Evolutionary conservation across 2,888 invertebrate genomes (phyloP), one percentile per base, ranked within the genome.

Genomic region (Cataglyphis cursor): DNA sequence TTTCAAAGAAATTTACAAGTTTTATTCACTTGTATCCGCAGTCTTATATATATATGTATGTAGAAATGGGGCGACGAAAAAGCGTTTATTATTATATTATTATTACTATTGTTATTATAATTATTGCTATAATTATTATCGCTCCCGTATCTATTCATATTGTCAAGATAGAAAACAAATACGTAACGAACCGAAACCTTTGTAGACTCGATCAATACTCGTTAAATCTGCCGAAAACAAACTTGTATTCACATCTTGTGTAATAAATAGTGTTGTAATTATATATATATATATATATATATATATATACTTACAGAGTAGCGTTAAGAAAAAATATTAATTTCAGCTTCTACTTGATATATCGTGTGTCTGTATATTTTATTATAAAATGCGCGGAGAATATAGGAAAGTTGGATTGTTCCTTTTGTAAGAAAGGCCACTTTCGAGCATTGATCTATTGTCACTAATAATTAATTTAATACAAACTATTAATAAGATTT

Each of bases 381-480:
- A 89, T 88, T 87, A 86, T 88, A 90, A 88, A 84, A 88, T 85
- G 81, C 86, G 83, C 86, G 86, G 83, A 90, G 87, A 87, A 87
- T 51, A 90, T 38, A 90, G 86, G 89, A 88, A 91, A 89, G 89
- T 91, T 92, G 90, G 90, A 93, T 91, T 93, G 92, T 92, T 89
- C 91, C 85, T 89, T 90, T 90, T 91, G 87, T 90, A 90, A 92
- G 75, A 76, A 81, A 91, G 88, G 90, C 87, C 82, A 85, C 90
- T 89, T 93, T 92, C 85, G 90, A 92, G 83, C 89, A 92, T 93
- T 93, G 92, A 90, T 90, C 90, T 91, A 92, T 92, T 89, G 92
- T 91, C 86, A 90, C 92, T 89, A 87, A 85, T 82, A 75, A 38
- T 48, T 75, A 41, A 31, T 21, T 48, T 75, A n/a, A 10, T 35